phyloP scores from a whole-genome alignment of 2,797 vertebrate species.

The Emydoidea blandingii region DNA sequence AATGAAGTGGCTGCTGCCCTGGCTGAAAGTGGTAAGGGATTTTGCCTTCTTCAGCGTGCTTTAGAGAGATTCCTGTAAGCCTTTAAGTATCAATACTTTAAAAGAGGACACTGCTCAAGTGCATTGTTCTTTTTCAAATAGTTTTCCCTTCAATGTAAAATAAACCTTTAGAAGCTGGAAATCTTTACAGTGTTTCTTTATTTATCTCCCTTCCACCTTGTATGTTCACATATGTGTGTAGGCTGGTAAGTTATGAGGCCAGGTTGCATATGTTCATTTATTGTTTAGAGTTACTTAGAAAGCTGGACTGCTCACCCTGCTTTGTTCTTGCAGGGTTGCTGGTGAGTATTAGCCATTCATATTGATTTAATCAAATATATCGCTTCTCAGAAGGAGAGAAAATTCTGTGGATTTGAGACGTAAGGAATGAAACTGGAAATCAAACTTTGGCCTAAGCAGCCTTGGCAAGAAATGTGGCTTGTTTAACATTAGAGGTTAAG shows the following conservation, averaged over 20 bases:
- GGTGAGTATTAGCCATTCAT: background rate
- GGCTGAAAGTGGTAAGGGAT: conserved; percentile 90
- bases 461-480: background rate
- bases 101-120: background rate
- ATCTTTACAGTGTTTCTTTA: background rate
- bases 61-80: accelerated
- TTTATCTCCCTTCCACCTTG: background rate
- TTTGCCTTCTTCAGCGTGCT: accelerated
- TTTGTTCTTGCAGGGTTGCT: background rate
- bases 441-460: background rate
- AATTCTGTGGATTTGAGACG: background rate
- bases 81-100: accelerated
- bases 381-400: too few species aligned
- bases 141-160: background rate
- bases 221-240: too few species aligned
- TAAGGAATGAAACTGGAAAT: background rate
- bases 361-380: background rate
- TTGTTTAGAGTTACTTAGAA: background rate
- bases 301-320: background rate
- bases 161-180: accelerated
- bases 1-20: conserved; percentile 97
- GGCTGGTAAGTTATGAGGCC: background rate
- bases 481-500: background rate
- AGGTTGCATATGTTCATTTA: background rate
- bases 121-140: accelerated